Percentiles rank a stretch among this genome's conserved stretches.
Evolutionary conservation across 1,140 invertebrate genomes (phyloP).

Genomic region (Procambarus clarkii): DNA sequence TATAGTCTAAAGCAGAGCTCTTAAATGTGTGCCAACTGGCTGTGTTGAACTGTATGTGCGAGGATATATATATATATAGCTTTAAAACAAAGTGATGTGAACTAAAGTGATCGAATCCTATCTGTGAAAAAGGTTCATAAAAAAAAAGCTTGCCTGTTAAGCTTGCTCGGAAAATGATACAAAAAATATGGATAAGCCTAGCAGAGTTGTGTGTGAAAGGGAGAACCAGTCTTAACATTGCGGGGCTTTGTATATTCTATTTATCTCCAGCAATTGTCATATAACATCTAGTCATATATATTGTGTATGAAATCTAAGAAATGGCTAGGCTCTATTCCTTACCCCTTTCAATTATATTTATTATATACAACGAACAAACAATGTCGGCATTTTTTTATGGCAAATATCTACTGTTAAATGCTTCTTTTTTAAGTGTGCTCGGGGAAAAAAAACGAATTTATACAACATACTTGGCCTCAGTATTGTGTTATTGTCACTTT

Average conservation of each 20-base stretch:
- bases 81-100: conserved; percentile 27
- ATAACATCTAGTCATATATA: conserved; percentile 53
- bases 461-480: conserved; percentile 9
- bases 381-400: conserved; percentile 16
- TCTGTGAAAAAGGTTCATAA: conserved; percentile 4
- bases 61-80: conserved; percentile 29
- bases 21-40: not conserved
- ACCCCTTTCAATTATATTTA: not conserved
- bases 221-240: not conserved
- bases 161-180: not conserved
- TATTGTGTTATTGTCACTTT: conserved; percentile 24
- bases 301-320: conserved; percentile 15
- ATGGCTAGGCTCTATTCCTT: conserved; percentile 2
- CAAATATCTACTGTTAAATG: conserved; percentile 17
- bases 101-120: not conserved
- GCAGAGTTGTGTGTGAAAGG: not conserved
- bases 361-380: conserved; percentile 19
- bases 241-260: conserved; percentile 10
- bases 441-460: not conserved
- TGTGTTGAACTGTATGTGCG: conserved; percentile 1
- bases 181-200: not conserved
- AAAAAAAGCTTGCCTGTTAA: not conserved
- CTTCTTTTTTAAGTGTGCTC: conserved; percentile 57
- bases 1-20: conserved; percentile 6
- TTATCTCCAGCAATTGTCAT: conserved; percentile 27